Evolutionary conservation across 1,140 invertebrate species (phyloP).

Genomic region (Drosophila tropicalis): DNA sequence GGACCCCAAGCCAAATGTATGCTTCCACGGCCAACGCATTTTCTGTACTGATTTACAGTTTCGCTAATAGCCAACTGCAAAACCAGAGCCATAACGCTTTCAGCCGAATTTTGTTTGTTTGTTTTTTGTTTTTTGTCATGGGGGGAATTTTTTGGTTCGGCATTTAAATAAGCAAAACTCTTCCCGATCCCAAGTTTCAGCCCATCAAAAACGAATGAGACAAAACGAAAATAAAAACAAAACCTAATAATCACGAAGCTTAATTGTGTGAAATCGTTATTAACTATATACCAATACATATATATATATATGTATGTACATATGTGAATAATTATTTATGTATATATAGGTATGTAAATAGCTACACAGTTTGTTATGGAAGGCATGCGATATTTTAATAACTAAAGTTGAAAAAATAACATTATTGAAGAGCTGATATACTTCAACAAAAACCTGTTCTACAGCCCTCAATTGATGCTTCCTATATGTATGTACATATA

Average conservation of each 20-base stretch:
- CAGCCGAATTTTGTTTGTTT: slow-evolving; percentile 49
- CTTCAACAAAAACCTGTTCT: slow-evolving; percentile 6
- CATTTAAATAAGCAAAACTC: slow-evolving; percentile 43
- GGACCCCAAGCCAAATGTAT: slow-evolving; percentile 55
- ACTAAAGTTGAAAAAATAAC: neutral
- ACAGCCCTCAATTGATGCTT: neutral
- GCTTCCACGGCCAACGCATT: slow-evolving; percentile 77
- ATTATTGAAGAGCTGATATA: neutral
- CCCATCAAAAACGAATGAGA: slow-evolving; percentile 13
- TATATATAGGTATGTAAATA: neutral
- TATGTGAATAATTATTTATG: slow-evolving; percentile 23
- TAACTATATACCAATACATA: slow-evolving; percentile 40
- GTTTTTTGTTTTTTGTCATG: slow-evolving; percentile 10
- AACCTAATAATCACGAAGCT: slow-evolving; percentile 36
- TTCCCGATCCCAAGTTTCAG: slow-evolving; percentile 24
- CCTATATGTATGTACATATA: too few species aligned
- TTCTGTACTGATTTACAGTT: slow-evolving; percentile 65
- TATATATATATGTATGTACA: slow-evolving; percentile 7
- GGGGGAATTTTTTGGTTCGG: slow-evolving; percentile 51
- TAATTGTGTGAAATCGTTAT: slow-evolving; percentile 65
- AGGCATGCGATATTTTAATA: slow-evolving; percentile 1
- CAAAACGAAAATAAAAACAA: slow-evolving; percentile 13
- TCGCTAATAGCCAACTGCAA: slow-evolving; percentile 51
- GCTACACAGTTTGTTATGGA: neutral
- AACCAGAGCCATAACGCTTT: slow-evolving; percentile 33